phyloP scores from a whole-genome alignment of 2,888 invertebrate species.

The Mallateleia sp. region DNA sequence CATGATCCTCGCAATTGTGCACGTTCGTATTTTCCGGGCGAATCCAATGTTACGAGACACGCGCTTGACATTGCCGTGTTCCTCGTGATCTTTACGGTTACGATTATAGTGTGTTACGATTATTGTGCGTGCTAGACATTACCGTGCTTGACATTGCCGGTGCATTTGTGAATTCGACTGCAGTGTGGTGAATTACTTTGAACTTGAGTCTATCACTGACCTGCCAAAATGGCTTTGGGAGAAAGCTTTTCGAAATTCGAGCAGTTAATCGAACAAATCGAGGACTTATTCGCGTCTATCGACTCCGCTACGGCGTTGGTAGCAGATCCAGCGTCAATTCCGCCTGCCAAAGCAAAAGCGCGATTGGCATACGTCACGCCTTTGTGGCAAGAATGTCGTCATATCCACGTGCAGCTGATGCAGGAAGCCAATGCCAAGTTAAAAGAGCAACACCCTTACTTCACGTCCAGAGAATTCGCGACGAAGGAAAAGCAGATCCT shows the following conservation, averaged over 20 bases:
- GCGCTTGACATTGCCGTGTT: too few species aligned
- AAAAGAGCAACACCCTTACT: background rate
- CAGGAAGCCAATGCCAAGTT: background rate
- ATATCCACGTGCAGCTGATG: background rate
- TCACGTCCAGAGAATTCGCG: background rate
- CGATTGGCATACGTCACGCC: background rate
- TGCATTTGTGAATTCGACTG: too few species aligned
- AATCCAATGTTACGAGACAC: too few species aligned
- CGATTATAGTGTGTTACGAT: too few species aligned
- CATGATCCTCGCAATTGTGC: too few species aligned
- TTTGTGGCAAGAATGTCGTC: background rate
- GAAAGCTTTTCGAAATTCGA: background rate
- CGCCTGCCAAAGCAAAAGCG: background rate
- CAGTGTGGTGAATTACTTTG: too few species aligned
- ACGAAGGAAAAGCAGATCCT: background rate
- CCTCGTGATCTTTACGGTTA: too few species aligned
- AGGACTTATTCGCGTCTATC: background rate
- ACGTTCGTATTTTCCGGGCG: too few species aligned
- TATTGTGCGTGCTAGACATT: too few species aligned
- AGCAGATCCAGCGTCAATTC: background rate
- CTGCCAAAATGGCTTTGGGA: too few species aligned
- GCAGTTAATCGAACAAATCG: background rate
- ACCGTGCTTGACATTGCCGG: too few species aligned
- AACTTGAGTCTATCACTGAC: too few species aligned
- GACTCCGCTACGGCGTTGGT: background rate